Percentiles rank a stretch among this genome's conserved stretches.
phyloP scores from a whole-genome alignment of 2,113 vertebrate species.

The Sorex araneus region DNA sequence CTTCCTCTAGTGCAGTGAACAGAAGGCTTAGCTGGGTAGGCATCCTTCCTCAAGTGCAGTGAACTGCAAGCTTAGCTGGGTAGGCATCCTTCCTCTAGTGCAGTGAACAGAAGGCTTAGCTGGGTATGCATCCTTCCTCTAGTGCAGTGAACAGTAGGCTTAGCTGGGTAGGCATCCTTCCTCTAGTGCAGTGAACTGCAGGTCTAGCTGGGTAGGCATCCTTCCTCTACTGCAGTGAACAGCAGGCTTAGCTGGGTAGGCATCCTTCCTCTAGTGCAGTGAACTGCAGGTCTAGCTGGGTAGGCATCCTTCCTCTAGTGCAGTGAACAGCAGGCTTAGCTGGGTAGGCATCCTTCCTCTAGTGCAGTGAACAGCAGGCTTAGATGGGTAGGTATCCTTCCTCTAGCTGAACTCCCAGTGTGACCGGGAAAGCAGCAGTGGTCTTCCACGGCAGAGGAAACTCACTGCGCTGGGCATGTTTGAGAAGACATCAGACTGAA shows the following conservation, averaged over 20 bases:
- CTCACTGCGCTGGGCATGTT: not conserved
- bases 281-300: not conserved
- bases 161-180: not conserved
- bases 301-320: too few relatives aligned
- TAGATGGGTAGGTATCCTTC: not conserved
- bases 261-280: too few relatives aligned
- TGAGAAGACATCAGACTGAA: not conserved
- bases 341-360: too few relatives aligned
- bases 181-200: too few relatives aligned
- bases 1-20: too few relatives aligned
- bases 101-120: too few relatives aligned
- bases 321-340: not conserved
- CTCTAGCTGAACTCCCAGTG: too few relatives aligned
- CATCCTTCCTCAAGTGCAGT: not conserved
- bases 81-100: not conserved
- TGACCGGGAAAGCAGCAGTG: not conserved
- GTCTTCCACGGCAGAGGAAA: not conserved
- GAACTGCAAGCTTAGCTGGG: too few relatives aligned
- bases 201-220: not conserved
- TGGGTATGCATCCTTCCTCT: not conserved
- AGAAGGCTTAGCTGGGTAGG: not conserved
- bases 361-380: not conserved
- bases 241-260: not conserved
- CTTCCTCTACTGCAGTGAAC: too few relatives aligned
- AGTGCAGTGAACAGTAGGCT: too few relatives aligned